Evolutionary conservation across 2,113 vertebrate species (phyloP).

Genomic region (Chrysochloris asiatica): DNA sequence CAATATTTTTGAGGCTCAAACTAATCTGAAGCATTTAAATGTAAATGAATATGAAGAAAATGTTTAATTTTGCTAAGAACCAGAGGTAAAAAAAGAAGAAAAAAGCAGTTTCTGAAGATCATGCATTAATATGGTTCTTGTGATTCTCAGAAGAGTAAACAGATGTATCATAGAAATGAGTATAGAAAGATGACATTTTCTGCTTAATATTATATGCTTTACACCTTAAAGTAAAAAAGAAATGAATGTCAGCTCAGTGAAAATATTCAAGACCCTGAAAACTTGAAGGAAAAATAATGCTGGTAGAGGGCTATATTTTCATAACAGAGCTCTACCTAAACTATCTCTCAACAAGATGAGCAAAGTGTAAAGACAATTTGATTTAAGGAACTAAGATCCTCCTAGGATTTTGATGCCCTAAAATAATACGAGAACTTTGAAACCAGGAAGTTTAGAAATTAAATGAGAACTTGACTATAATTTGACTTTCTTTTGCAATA

Average conservation of each 20-base stretch:
- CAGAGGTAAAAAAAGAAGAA: background rate
- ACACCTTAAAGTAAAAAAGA: background rate
- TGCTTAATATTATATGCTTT: background rate
- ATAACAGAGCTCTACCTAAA: background rate
- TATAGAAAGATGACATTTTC: background rate
- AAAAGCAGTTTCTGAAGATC: background rate
- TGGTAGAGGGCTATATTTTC: background rate
- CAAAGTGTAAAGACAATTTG: background rate
- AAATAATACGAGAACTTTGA: background rate
- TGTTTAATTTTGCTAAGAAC: background rate
- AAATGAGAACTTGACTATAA: slow-evolving; percentile 24
- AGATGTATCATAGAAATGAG: background rate
- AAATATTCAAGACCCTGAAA: slow-evolving; percentile 23
- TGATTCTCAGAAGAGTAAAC: background rate
- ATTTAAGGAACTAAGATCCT: slow-evolving; percentile 29
- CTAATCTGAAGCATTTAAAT: slow-evolving; percentile 27
- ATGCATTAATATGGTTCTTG: background rate
- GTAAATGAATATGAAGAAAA: background rate
- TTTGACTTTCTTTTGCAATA: slow-evolving; percentile 48
- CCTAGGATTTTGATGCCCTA: background rate
- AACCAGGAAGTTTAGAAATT: background rate
- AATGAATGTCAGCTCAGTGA: background rate
- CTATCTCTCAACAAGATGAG: background rate
- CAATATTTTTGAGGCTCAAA: background rate
- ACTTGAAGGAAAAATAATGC: background rate